phyloP scores from a whole-genome alignment of 2,113 vertebrate genomes.

The Anolis carolinensis region DNA sequence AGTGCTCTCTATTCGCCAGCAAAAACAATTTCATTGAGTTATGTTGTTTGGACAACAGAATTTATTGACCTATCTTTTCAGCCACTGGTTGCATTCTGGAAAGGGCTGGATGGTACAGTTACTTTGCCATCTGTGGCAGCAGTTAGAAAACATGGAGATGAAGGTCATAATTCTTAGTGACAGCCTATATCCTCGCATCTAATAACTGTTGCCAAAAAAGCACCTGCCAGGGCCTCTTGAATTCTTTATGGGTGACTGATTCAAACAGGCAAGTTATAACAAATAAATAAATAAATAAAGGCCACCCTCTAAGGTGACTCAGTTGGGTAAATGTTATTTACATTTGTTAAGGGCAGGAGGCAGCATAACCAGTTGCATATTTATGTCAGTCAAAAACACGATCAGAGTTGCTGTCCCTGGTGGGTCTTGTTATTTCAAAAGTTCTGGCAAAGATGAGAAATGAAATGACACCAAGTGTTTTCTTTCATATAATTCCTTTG shows the following conservation, averaged over 20 bases:
- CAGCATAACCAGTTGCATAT: neutral
- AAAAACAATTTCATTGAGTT: conserved; percentile 66
- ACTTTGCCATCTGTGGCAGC: conserved; percentile 51
- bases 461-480: conserved; percentile 49
- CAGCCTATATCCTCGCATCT: conserved; percentile 61
- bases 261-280: neutral
- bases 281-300: conserved; percentile 23
- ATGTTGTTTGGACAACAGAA: conserved; percentile 57
- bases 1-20: conserved; percentile 42
- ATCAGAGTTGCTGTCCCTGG: conserved; percentile 27
- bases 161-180: conserved; percentile 62
- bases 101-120: conserved; percentile 46
- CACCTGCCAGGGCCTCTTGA: conserved; percentile 46
- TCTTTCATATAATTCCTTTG: conserved; percentile 55
- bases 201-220: conserved; percentile 56
- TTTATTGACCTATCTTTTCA: conserved; percentile 63
- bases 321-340: conserved; percentile 42
- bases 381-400: conserved; percentile 11
- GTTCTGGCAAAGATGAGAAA: conserved; percentile 55
- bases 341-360: conserved; percentile 8
- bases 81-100: conserved; percentile 35
- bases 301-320: neutral
- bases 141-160: conserved; percentile 46
- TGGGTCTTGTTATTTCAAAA: conserved; percentile 45
- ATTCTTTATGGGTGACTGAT: conserved; percentile 23